These are phyloP conservation scores for Chlorops oryzae DNA, from an alignment of 1,140 invertebrate species.

Conservation along the genomic window DNA sequence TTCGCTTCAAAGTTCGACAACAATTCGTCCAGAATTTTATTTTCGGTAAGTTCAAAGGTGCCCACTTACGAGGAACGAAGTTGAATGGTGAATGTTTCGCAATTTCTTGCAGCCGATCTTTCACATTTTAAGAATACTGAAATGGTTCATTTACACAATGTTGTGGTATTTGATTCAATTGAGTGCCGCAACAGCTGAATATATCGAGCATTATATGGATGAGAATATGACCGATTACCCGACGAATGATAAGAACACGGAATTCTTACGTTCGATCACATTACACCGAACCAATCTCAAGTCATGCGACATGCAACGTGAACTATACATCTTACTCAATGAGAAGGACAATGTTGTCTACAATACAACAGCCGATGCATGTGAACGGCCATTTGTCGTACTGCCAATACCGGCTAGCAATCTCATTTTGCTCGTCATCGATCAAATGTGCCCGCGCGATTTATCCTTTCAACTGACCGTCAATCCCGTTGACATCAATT, in stretches of 20 bases:
- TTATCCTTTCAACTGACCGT: constrained; percentile 47
- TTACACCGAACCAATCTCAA: constrained; percentile 63
- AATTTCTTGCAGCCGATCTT: constrained; percentile 47
- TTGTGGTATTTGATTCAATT: constrained; percentile 46
- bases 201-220: constrained; percentile 44
- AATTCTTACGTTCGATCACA: constrained; percentile 47
- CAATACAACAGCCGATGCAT: constrained; percentile 45
- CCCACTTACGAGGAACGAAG: no score
- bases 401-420: constrained; percentile 77
- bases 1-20: constrained; percentile 58
- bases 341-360: constrained; percentile 43
- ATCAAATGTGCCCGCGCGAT: constrained; percentile 58
- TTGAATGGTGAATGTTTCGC: no score
- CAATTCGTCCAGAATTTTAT: constrained; percentile 56
- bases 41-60: constrained; percentile 59
- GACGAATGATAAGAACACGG: constrained; percentile 23
- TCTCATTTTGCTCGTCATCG: constrained; percentile 74
- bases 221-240: constrained; percentile 27
- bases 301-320: constrained; percentile 44
- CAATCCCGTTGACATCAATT: constrained; percentile 57
- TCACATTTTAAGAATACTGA: constrained; percentile 41
- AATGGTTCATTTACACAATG: constrained; percentile 50
- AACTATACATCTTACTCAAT: constrained; percentile 46
- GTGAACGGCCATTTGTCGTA: constrained; percentile 69
- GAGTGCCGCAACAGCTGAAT: constrained; percentile 45